phyloP scores from a whole-genome alignment of 2,797 vertebrate species.

The Coregonus sp. region DNA sequence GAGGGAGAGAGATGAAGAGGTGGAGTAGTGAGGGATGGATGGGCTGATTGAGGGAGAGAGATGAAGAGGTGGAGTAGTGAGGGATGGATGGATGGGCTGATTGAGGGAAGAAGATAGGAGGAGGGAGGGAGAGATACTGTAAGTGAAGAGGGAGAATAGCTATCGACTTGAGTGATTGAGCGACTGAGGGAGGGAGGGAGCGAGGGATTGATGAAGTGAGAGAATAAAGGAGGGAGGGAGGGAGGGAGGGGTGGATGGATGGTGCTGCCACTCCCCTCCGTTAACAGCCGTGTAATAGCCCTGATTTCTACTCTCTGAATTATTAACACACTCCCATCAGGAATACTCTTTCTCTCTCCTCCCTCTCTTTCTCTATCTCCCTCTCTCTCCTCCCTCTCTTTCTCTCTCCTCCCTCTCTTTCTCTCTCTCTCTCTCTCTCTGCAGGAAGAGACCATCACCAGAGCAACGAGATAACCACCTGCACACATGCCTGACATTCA shows the following conservation, averaged over 20 bases:
- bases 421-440: too few relatives aligned
- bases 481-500: background rate
- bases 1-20: conserved; percentile 15
- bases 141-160: conserved; percentile 31
- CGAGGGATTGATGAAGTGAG: conserved; percentile 9
- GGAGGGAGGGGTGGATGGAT: conserved; percentile 31
- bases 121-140: background rate
- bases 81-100: conserved; percentile 10
- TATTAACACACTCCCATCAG: conserved; percentile 66
- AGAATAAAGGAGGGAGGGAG: conserved; percentile 17
- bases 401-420: too few relatives aligned
- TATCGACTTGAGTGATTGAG: conserved; percentile 39
- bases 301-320: conserved; percentile 69
- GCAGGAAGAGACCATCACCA: background rate
- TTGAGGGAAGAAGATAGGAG: conserved; percentile 10
- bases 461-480: conserved; percentile 35
- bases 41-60: conserved; percentile 1
- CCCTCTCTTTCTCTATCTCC: rapidly evolving
- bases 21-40: conserved; percentile 18
- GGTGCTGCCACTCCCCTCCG: conserved; percentile 55
- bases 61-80: conserved; percentile 23
- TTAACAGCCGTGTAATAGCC: conserved; percentile 71
- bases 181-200: conserved; percentile 23
- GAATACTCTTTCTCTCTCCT: conserved; percentile 45
- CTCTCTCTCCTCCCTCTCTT: rapidly evolving